These are phyloP conservation scores for Callipepla californica DNA, from an alignment of 2,113 vertebrate genomes.

Conservation along the genomic window DNA sequence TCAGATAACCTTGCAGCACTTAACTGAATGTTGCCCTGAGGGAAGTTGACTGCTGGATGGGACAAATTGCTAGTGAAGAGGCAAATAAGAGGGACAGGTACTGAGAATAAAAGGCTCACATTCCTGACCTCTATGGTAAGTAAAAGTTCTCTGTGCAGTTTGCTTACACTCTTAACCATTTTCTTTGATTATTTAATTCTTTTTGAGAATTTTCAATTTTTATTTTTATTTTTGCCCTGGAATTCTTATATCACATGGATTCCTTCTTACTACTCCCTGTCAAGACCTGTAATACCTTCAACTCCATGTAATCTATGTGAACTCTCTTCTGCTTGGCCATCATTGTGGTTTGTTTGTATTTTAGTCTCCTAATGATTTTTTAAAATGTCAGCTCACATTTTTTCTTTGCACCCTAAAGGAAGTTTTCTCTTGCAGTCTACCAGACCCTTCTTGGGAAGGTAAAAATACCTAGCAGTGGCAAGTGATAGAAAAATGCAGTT, in stretches of 20 bases:
- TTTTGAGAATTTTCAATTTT: rapidly evolving
- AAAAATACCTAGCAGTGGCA: background rate
- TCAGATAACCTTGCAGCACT: background rate
- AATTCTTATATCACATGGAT: background rate
- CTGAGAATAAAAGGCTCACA: background rate
- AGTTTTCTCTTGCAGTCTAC: background rate
- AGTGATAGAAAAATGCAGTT: conserved; percentile 7
- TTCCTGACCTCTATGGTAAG: background rate
- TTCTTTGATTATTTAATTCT: background rate
- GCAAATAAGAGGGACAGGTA: background rate
- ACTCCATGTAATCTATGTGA: background rate
- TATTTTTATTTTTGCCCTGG: background rate
- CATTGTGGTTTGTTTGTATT: background rate
- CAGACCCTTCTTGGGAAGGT: background rate
- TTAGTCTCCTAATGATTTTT: background rate
- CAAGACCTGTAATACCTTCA: background rate
- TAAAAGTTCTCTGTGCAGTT: background rate
- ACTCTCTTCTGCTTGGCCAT: background rate
- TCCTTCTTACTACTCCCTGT: background rate
- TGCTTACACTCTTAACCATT: background rate
- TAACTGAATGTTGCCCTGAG: background rate
- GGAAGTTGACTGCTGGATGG: background rate
- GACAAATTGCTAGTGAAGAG: background rate
- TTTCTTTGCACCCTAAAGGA: background rate
- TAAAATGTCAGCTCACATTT: background rate